phyloP scores from a whole-genome alignment of 1,140 invertebrate genomes.

The Lethocerus indicus region DNA sequence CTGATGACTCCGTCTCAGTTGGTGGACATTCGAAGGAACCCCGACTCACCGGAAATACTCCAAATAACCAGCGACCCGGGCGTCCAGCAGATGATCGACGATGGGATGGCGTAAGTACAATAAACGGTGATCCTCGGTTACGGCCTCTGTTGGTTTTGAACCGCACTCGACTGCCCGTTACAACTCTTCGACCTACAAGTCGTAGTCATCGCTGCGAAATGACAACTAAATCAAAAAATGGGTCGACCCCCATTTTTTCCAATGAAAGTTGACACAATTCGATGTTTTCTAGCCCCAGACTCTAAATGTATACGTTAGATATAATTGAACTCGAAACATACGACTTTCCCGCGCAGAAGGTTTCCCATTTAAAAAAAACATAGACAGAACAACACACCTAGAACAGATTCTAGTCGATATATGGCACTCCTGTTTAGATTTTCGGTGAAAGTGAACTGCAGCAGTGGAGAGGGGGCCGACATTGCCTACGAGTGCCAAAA shows the following conservation, averaged over 20 bases:
- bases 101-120: conserved; percentile 42
- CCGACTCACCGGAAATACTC: conserved; percentile 47
- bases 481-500: neutral
- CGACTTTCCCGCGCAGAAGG: neutral
- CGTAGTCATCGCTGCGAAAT: neutral
- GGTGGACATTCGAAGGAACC: conserved; percentile 46
- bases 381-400: neutral
- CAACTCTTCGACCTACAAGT: neutral
- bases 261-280: neutral
- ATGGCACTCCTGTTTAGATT: neutral
- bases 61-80: conserved; percentile 41
- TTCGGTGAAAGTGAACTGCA: neutral
- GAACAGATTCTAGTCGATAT: neutral
- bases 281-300: neutral
- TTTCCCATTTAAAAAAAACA: neutral
- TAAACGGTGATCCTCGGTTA: neutral
- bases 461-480: neutral
- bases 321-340: neutral
- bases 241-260: neutral
- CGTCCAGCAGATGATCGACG: conserved; percentile 51
- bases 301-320: neutral
- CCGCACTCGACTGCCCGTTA: neutral
- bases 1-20: conserved; percentile 55
- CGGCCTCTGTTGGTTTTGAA: no score
- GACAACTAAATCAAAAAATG: neutral